phyloP scores from a whole-genome alignment of 2,113 vertebrate genomes.

The Pipa parva region DNA sequence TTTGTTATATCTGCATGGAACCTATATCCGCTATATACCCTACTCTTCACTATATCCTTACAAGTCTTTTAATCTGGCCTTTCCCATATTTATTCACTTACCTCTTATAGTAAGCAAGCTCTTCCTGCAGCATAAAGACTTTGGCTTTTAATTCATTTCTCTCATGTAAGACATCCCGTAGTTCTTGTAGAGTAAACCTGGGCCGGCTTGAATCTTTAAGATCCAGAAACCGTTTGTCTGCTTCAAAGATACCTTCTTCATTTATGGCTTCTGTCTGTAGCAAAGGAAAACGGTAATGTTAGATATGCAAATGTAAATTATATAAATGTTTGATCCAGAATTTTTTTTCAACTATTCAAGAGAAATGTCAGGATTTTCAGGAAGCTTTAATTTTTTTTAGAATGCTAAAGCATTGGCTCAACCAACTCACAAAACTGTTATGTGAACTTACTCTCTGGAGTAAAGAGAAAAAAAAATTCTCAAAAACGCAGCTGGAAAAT shows the following conservation, averaged over 20 bases:
- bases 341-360: too few species aligned
- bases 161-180: slow-evolving; percentile 86
- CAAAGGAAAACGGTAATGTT: slow-evolving; percentile 8
- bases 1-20: background rate
- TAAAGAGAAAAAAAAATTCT: too few species aligned
- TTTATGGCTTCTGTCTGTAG: slow-evolving; percentile 61
- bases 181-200: slow-evolving; percentile 87
- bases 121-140: slow-evolving; percentile 86
- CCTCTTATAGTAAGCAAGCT: slow-evolving; percentile 88
- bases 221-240: slow-evolving; percentile 66
- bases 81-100: slow-evolving; percentile 44
- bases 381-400: too few species aligned
- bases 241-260: slow-evolving; percentile 67
- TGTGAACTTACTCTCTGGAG: too few species aligned
- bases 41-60: background rate
- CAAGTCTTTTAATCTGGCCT: background rate
- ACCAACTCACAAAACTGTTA: too few species aligned
- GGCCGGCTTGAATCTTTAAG: slow-evolving; percentile 88
- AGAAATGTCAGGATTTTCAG: too few species aligned
- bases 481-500: too few species aligned
- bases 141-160: slow-evolving; percentile 87
- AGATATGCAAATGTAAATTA: too few species aligned
- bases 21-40: background rate
- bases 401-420: too few species aligned
- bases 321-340: too few species aligned